These are phyloP conservation scores for Nymphalis polychloros DNA, from an alignment of 2,888 invertebrate genomes.

Conservation along the genomic window DNA sequence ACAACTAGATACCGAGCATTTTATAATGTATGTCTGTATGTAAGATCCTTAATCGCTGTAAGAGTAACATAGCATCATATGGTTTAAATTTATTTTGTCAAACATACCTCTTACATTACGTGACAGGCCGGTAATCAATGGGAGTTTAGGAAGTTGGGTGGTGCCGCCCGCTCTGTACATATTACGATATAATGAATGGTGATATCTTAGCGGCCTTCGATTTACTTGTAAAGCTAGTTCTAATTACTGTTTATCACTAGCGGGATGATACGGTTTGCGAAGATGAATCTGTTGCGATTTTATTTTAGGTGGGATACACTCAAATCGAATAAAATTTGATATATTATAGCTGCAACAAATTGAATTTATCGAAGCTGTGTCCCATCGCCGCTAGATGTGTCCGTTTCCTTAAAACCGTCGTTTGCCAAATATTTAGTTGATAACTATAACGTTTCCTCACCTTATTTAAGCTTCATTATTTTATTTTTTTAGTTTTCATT, in stretches of 20 bases:
- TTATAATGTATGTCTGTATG: not conserved
- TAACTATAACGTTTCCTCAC: slow-evolving; percentile 51
- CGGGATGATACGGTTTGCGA: slow-evolving; percentile 29
- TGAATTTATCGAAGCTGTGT: slow-evolving; percentile 19
- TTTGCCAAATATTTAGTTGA: slow-evolving; percentile 77
- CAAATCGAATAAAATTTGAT: not conserved
- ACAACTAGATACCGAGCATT: not conserved
- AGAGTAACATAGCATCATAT: slow-evolving; percentile 3
- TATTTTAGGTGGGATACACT: slow-evolving; percentile 20
- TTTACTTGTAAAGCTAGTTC: slow-evolving; percentile 80
- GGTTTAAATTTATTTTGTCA: not conserved
- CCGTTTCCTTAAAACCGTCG: slow-evolving; percentile 40
- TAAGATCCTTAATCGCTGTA: not conserved
- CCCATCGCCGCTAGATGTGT: slow-evolving; percentile 27
- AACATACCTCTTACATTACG: not conserved
- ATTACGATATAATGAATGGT: slow-evolving; percentile 77
- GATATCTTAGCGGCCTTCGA: slow-evolving; percentile 82
- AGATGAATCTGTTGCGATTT: not conserved
- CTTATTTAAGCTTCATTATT: slow-evolving; percentile 57
- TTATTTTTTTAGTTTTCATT: slow-evolving; percentile 60
- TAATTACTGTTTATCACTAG: slow-evolving; percentile 52
- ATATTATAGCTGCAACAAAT: not conserved
- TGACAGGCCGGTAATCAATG: slow-evolving; percentile 1
- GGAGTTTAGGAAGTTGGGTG: slow-evolving; percentile 5
- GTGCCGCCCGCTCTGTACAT: slow-evolving; percentile 62